These are phyloP conservation scores for Microcebus griseorufus DNA, from an alignment of 2,113 vertebrate species.

Conservation along the genomic window DNA sequence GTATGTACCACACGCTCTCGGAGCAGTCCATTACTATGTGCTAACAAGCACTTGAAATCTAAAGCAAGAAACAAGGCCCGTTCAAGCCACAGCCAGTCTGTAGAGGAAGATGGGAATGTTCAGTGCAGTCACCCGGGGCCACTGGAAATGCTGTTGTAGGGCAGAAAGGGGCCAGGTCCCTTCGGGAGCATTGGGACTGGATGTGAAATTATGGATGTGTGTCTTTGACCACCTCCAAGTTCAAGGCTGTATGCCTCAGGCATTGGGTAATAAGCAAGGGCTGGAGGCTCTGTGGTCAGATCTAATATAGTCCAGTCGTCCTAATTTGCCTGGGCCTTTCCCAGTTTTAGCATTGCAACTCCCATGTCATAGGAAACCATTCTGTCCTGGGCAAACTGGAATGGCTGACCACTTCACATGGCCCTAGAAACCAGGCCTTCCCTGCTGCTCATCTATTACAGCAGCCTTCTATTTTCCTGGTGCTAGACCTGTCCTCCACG, in stretches of 20 bases:
- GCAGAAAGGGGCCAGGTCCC: not conserved
- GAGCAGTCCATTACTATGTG: not conserved
- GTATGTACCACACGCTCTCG: not conserved
- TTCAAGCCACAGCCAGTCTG: not conserved
- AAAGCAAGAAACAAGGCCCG: not conserved
- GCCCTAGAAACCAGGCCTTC: not conserved
- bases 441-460: not conserved
- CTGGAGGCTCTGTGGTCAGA: not conserved
- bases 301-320: not conserved
- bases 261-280: not conserved
- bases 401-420: not conserved
- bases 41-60: not conserved
- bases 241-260: not conserved
- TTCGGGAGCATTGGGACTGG: not conserved
- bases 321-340: not conserved
- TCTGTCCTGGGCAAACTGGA: not conserved
- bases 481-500: rapidly evolving
- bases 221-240: not conserved
- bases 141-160: not conserved
- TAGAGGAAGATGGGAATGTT: not conserved
- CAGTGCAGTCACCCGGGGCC: not conserved
- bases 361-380: not conserved
- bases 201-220: not conserved
- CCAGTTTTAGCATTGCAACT: not conserved
- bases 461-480: not conserved